Evolutionary conservation across 2,888 invertebrate genomes (phyloP), one percentile per base, ranked within the genome.

Genomic region (Punctoribates punctum): DNA sequence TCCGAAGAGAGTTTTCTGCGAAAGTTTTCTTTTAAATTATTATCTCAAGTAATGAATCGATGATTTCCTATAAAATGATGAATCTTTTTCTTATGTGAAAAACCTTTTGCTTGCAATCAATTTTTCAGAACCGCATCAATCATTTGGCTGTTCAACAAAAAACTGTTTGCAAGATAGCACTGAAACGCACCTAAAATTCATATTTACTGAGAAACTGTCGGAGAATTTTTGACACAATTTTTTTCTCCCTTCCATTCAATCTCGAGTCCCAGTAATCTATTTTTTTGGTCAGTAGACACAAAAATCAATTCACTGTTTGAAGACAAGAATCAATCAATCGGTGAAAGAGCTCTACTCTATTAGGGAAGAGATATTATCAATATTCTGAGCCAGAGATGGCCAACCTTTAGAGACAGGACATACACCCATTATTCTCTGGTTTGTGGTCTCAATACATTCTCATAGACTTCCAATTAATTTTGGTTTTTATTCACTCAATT

Each of bases 61-160:
- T 62, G 62, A 62, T 62, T 62, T 62, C 62, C 62, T 62, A 15
- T 6, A 17, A 62, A 62, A 34, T 62, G 62, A 62, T 62, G 62
- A 62, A 62, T 62, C 62, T 62, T 29, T 62, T 62, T 62, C 34
- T 62, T 29, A 62, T 62, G 34, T 29, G 34, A 62, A 34, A 34
- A 34, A 20, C 13, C 9, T 62, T 42, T 42, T 42, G 42, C 11
- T 57, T 57, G 51, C 51, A 51, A 51, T 51, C 51, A 51, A 51
- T 51, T 57, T 57, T 57, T 57, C 57, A 23, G 23, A 25, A 25
- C 25, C 23, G 13, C 57, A 57, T 57, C 57, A 57, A 57, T 57
- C 25, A 25, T 57, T 25, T 25, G 20, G 13, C 42, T 42, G 13
- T 11, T 1, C 8, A 34, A 42, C 42, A 42, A 42, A 42, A 42